Evolutionary conservation across 2,113 vertebrate species (phyloP).

Genomic region (Bubalus kerabau): DNA sequence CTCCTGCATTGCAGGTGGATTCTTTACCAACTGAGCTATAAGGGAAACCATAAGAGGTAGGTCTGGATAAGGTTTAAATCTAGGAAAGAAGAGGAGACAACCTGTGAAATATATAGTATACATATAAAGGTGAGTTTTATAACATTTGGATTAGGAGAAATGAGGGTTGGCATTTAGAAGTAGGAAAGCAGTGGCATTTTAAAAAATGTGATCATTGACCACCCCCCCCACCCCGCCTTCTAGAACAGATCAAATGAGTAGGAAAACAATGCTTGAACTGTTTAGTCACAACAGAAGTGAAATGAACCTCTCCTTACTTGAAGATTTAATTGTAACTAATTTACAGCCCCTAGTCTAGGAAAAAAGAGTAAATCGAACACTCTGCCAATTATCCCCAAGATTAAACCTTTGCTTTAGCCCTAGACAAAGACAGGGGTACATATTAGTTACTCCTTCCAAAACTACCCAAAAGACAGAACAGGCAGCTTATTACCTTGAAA

Average conservation of each 20-base stretch:
- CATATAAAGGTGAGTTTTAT: not conserved
- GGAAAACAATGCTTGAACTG: not conserved
- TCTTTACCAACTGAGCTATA: not conserved
- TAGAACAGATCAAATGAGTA: not conserved
- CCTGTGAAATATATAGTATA: not conserved
- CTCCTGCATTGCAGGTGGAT: not conserved
- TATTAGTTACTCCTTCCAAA: not conserved
- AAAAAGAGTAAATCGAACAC: not conserved
- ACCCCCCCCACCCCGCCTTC: not conserved
- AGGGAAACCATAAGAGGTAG: not conserved
- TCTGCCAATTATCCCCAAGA: not conserved
- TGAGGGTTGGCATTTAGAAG: not conserved
- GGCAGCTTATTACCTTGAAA: not conserved
- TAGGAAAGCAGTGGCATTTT: not conserved
- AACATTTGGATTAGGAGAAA: not conserved
- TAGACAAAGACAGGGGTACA: not conserved
- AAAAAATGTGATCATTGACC: not conserved
- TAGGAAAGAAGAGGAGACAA: not conserved
- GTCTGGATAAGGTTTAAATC: not conserved
- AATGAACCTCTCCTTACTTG: not conserved
- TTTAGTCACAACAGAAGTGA: not conserved
- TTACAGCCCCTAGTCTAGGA: not conserved
- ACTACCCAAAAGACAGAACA: not conserved
- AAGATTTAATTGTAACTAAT: conserved; percentile 9
- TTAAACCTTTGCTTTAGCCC: not conserved